Base-by-base conservation (phyloP, 2,113 vertebrate genomes). In the Copsychus sechellarum region DNA sequence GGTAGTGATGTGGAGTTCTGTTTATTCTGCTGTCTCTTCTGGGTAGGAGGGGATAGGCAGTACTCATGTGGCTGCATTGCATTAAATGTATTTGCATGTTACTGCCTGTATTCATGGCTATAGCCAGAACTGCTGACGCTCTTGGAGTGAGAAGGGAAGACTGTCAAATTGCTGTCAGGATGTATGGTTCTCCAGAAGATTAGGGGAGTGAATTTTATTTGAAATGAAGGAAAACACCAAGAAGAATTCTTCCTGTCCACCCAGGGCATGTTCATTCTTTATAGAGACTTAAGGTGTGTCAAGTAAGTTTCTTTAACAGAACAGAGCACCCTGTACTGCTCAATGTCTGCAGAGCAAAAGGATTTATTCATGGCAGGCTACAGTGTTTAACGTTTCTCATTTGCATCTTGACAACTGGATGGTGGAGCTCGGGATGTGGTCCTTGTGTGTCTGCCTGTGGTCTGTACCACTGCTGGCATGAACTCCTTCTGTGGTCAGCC, bases 1-100 rank as follows among this genome's bases (percentile, higher is more conserved):
- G 83, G 76, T 70, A 58, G 53, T 65, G 86, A 92, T 91, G 67
- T 87, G 91, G 86, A 91, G 40, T 79, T 92, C 64, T 86, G 80
- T 95, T 93, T 92, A 95, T 93, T 91, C 90, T 87, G 70, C 73
- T 95, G 91, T 91, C 84, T 90, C 25, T 86, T 66, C 86, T 93
- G 77, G 84, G 7, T 71, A 86, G 94, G 77, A 93, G 70, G 83
- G 36, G 12, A 24, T 53, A 65, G 66, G 15, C 81, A 43, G 72
- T 88, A 48, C 69, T 88, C 19, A 8, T 95, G 81, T 81, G 86
- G 76, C 84, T 89, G 61, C 40, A 13, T 70, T 89, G 61, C 69
- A 50, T 81, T 92, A 71, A 31, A 36, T 71, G 62, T 81, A 84
- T 93, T 95, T 92, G 83, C 88, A 38, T 88, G 73, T 95, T 71